phyloP scores from a whole-genome alignment of 1,140 invertebrate species.

The Trichogramma pretiosum region DNA sequence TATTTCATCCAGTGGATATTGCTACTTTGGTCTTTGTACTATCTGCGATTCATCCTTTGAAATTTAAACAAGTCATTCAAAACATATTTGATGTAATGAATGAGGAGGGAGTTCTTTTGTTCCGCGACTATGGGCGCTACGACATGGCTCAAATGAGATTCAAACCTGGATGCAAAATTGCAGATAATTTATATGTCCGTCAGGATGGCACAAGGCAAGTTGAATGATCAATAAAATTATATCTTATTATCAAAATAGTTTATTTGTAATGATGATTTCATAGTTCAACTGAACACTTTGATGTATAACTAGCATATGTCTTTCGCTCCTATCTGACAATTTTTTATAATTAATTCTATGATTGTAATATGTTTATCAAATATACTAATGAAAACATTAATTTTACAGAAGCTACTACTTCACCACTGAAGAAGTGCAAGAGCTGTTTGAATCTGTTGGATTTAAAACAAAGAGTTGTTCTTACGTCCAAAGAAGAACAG shows the following conservation, averaged over 20 bases:
- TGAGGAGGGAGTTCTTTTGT: conserved; percentile 76
- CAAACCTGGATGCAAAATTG: conserved; percentile 83
- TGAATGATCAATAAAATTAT: not conserved
- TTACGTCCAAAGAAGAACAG: conserved; percentile 78
- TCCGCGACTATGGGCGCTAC: conserved; percentile 95
- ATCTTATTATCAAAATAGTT: conserved; percentile 25
- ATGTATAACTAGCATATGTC: conserved; percentile 25
- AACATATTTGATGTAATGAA: conserved; percentile 65
- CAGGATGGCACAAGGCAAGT: conserved; percentile 90
- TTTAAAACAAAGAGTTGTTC: conserved; percentile 59
- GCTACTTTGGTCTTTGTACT: conserved; percentile 71
- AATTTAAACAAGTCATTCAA: conserved; percentile 60
- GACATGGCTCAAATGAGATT: conserved; percentile 96
- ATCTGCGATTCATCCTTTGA: conserved; percentile 69
- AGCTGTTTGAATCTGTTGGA: conserved; percentile 57
- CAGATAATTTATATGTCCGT: conserved; percentile 90
- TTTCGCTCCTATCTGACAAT: conserved; percentile 44
- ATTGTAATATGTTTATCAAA: not conserved
- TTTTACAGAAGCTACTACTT: conserved; percentile 73
- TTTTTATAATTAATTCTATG: conserved; percentile 6
- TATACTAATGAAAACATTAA: conserved; percentile 10
- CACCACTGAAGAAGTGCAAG: conserved; percentile 55
- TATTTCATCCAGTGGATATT: conserved; percentile 55
- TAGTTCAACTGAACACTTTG: conserved; percentile 39
- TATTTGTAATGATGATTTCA: conserved; percentile 34